Base-by-base conservation (phyloP, 2,797 vertebrate species). In the Hippopotamyrus pictus region DNA sequence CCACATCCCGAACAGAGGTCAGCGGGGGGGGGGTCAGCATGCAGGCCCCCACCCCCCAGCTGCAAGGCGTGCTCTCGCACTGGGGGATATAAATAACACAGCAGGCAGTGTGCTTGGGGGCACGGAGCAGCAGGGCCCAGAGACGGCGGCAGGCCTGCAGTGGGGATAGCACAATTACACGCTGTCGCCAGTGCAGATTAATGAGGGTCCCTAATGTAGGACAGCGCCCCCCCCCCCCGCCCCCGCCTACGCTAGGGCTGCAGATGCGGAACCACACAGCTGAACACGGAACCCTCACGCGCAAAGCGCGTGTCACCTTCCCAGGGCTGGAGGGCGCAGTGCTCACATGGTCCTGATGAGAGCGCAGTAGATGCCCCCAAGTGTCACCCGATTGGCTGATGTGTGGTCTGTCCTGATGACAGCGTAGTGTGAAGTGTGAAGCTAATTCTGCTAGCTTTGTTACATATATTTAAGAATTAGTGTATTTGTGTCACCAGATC, bases 1-100 rank as follows among this genome's bases (percentile, higher is more conserved):
- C 57, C 82, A 89, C 82, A 90, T 86, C 89, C 90, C 25, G 50
- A 87, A 9, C 48, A 33, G 12, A 3, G n/a, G 54, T 65, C 87
- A 88, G 17, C 46, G 19, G 62, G 51, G 62, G n/a, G 3, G 37
- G 44, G 19, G 54, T 69, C 87, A 88, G 33, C 65, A 37, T 83
- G 90, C 90, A 48, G 37, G 84, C 17, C 41, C 22, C 62, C 82
- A 19, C 83, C 59, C 62, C 57, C 22, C 62, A 69, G 62, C 62
- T 1, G 22, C 62, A 4, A 54, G 73, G 73, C 84, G 84, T 87
- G 88, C 44, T 25, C 48, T 50, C 88, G 44, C 54, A 89, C 48
- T 5, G 19, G 83, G 33, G 88, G 69, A 82, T 82, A 82, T 88
- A 88, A 54, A 88, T 88, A 88, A 88, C 76, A 54, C 8, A 17